phyloP scores from a whole-genome alignment of 2,113 vertebrate species.

The Urocynchramus pylzowi region DNA sequence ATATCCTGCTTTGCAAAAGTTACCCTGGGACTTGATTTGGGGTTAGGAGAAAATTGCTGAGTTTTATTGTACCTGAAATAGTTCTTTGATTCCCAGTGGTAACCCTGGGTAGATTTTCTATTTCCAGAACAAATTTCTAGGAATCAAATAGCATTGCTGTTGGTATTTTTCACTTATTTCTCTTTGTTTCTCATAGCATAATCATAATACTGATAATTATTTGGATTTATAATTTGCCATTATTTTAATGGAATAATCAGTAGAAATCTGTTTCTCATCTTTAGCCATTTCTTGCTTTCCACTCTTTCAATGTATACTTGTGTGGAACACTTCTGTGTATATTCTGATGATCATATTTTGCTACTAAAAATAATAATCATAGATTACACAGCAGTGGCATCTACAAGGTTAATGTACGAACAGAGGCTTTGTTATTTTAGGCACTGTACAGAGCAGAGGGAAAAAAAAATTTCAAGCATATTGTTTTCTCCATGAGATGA shows the following conservation, averaged over 20 bases:
- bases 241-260: background rate
- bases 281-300: background rate
- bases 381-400: background rate
- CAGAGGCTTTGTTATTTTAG: background rate
- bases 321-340: background rate
- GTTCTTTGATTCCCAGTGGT: background rate
- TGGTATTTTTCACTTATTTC: background rate
- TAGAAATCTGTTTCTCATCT: background rate
- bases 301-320: background rate
- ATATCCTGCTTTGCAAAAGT: background rate
- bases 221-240: background rate
- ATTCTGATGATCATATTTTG: background rate
- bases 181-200: background rate
- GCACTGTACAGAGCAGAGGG: accelerated
- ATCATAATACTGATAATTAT: background rate
- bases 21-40: background rate
- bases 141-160: background rate
- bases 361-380: background rate
- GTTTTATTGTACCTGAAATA: background rate
- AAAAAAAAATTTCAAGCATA: background rate
- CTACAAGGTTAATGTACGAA: background rate
- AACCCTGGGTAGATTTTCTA: background rate
- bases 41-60: background rate
- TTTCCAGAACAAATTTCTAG: background rate
- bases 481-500: background rate